Evolutionary conservation across 2,888 invertebrate species (phyloP).

Genomic region (Aquatica leii): DNA sequence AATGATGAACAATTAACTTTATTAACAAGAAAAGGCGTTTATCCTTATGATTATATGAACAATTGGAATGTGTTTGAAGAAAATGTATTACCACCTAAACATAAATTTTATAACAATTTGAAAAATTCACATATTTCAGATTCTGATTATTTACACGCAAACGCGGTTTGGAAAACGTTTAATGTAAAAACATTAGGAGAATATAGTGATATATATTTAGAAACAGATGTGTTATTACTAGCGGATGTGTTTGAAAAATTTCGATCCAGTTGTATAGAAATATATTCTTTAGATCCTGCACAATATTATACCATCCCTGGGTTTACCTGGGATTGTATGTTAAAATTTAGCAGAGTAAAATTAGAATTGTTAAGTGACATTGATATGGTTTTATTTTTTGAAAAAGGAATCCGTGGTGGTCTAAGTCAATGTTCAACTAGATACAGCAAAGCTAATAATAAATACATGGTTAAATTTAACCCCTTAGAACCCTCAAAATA

Average conservation of each 20-base stretch:
- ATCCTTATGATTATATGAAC: constrained; percentile 51
- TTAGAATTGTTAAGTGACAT: constrained; percentile 51
- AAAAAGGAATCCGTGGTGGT: not conserved
- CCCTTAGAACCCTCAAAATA: constrained; percentile 38
- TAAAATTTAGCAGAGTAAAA: constrained; percentile 3
- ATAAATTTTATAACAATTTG: constrained; percentile 43
- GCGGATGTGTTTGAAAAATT: constrained; percentile 55
- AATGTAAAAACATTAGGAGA: constrained; percentile 19
- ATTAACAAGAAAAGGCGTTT: constrained; percentile 47
- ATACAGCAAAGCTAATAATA: constrained; percentile 41
- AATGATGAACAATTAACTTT: constrained; percentile 34
- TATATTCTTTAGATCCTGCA: constrained; percentile 31
- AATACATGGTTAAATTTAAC: constrained; percentile 48
- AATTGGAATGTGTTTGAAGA: constrained; percentile 42
- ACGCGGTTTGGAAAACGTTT: constrained; percentile 50
- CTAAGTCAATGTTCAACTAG: constrained; percentile 44
- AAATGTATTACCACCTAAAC: constrained; percentile 40
- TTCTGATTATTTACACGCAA: constrained; percentile 50
- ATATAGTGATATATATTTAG: not conserved
- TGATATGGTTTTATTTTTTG: constrained; percentile 43
- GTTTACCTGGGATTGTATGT: not conserved
- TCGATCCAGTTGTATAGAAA: constrained; percentile 39
- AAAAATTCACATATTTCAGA: constrained; percentile 40
- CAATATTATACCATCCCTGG: not conserved
- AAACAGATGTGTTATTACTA: constrained; percentile 53